Evolutionary conservation across 1,140 invertebrate species (phyloP), one percentile per base, ranked within the genome.

Genomic region (Ptiloglossa arizonensis): DNA sequence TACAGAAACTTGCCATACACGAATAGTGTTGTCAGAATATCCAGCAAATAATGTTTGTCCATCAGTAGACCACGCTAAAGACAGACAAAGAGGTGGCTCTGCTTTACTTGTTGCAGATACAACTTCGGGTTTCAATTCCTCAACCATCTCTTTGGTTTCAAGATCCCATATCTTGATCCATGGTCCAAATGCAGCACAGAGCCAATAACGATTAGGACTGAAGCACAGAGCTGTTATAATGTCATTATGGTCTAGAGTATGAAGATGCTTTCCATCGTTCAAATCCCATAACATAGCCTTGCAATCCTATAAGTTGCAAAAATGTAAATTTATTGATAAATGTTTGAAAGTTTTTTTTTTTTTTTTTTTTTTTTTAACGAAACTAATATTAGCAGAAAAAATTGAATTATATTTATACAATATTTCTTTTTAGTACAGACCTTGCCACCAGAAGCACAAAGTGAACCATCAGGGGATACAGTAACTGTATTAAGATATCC

Each of bases 81-180:
- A 99, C 67, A 99, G 95, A 93, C 99, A 99, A 90, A 99, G 96
- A 44, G 98, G 98, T 86, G 97, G 97, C 85, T 98, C 97, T 72
- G 97, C 95, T 92, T 98, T 98, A 64, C 94, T 94, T 6, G 94
- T 95, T 44, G 94, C 94, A 38, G 94, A 94, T 41, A 98, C 96
- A 86, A 99, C 96, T 90, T 99, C 98, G 19, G 98, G 97, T 90
- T 97, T 97, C 57, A 99, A 94, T 93, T 99, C 99, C 93, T 99
- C 98, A 86, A 99, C 98, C 95, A 99, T 98, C 92, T 99, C 97
- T 94, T 99, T 99, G 93, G 97, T 98, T 94, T 99, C 99, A 90
- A 99, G 94, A 95, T 99, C 99, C 99, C 99, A 99, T 90, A 99
- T 99, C 93, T 99, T 99, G 91, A 99, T 99, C 85, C 96, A 97